Base-by-base conservation (phyloP, 1,140 invertebrate genomes). In the Drosophila ercepeae region DNA sequence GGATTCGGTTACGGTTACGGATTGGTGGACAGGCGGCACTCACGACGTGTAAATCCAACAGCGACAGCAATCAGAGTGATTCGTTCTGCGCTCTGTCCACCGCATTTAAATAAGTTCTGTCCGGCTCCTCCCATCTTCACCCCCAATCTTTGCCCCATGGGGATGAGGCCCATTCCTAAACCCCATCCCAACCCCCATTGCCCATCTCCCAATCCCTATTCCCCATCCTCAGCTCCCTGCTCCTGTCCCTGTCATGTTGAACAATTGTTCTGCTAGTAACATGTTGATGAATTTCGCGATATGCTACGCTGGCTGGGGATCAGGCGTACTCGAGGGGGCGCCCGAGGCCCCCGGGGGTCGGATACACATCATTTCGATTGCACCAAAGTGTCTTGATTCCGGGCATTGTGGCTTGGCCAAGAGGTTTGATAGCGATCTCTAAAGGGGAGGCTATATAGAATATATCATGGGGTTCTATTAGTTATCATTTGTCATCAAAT, bases 1-100 rank as follows among this genome's bases (percentile, higher is more conserved):
- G n/a, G 25, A 46, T 48, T 29, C 4, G 36, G 36, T 39, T 39
- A 39, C 13, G 13, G 45, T 9, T 42, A 18, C 18, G 44, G 44
- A 64, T 51, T 44, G 25, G 0, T 39, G 42, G 50, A 32, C 44
- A 44, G 39, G 27, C 57, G 41, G 29, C 69, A 88, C 82, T 88
- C 82, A 88, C 82, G 82, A 82, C 78, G 82, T 86, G 73, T 88
- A 88, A 82, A 75, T 82, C 76, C 69, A 73, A 82, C 83, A 88
- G 70, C 82, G 78, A 88, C 83, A 88, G 77, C 82, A 82, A 88
- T 88, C 82, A 82, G 78, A 88, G 82, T 88, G 82, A 88, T 88
- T 88, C 82, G 50, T 79, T 88, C 55, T 68, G 42, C 60, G 46
- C 36, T 32, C 48, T 46, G 70, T 54, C 59, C 29, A 53, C 51